Evolutionary conservation across 2,113 vertebrate species (phyloP).

Genomic region (Ibidorhyncha struthersii): DNA sequence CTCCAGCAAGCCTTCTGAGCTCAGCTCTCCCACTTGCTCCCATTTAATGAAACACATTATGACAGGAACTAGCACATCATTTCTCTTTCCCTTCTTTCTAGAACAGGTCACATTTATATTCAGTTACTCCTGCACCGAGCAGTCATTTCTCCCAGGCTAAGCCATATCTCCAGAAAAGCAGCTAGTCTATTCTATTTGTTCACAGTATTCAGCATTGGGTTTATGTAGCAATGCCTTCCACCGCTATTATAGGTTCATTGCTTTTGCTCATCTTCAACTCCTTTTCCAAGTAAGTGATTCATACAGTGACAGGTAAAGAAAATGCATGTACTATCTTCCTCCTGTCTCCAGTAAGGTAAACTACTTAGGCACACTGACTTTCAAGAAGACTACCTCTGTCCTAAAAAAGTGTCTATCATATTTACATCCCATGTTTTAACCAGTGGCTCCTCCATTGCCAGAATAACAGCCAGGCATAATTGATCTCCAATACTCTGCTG

Average conservation of each 20-base stretch:
- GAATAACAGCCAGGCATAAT: background rate
- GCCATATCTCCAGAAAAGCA: background rate
- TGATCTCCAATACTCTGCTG: background rate
- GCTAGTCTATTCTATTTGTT: background rate
- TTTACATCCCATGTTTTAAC: background rate
- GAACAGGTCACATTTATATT: background rate
- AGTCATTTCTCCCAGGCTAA: background rate
- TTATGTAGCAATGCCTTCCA: background rate
- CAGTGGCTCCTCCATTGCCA: background rate
- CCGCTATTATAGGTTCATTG: background rate
- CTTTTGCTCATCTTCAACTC: background rate
- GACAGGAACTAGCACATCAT: fast-evolving
- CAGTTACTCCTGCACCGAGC: background rate
- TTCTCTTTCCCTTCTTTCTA: background rate
- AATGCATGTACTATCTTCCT: background rate
- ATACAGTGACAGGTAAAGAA: background rate
- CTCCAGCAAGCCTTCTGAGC: background rate
- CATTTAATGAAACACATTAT: background rate
- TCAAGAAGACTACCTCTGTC: background rate
- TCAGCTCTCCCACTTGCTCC: background rate
- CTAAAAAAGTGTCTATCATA: background rate
- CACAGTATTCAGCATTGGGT: background rate
- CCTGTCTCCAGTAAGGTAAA: background rate
- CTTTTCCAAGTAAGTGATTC: background rate
- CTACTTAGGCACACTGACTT: background rate